Conservation (phyloP, 2,888 invertebrate species). For the Cyclophora punctaria region DNA sequence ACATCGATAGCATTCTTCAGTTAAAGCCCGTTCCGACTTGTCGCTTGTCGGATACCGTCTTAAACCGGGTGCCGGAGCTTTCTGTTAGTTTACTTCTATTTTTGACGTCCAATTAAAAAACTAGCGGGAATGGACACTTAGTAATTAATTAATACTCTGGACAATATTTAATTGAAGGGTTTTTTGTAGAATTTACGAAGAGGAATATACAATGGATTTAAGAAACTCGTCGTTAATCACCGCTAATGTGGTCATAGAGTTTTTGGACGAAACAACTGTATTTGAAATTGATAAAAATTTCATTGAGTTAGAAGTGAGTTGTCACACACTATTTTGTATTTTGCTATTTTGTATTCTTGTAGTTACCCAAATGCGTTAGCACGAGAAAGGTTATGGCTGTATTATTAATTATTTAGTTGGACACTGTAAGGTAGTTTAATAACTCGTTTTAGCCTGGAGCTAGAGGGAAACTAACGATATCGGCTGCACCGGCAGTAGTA, state of each 20-base stretch:
- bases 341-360: too few species aligned
- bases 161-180: background rate
- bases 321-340: too few species aligned
- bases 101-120: too few species aligned
- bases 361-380: too few species aligned
- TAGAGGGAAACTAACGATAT: constrained; percentile 46
- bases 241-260: constrained; percentile 60
- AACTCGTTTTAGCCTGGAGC: constrained; percentile 46
- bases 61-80: background rate
- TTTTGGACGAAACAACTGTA: constrained; percentile 52
- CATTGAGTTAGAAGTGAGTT: constrained; percentile 45
- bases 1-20: too few species aligned
- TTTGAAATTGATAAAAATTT: constrained; percentile 60
- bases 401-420: too few species aligned
- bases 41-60: too few species aligned
- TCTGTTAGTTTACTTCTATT: background rate
- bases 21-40: too few species aligned
- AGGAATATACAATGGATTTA: constrained; percentile 63
- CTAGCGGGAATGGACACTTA: too few species aligned
- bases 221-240: constrained; percentile 71
- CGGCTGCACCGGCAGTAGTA: constrained; percentile 54
- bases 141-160: too few species aligned
- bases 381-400: too few species aligned
- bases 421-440: too few species aligned
- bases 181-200: constrained; percentile 58